phyloP scores from a whole-genome alignment of 2,797 vertebrate genomes.

The Alexandromys oeconomus region DNA sequence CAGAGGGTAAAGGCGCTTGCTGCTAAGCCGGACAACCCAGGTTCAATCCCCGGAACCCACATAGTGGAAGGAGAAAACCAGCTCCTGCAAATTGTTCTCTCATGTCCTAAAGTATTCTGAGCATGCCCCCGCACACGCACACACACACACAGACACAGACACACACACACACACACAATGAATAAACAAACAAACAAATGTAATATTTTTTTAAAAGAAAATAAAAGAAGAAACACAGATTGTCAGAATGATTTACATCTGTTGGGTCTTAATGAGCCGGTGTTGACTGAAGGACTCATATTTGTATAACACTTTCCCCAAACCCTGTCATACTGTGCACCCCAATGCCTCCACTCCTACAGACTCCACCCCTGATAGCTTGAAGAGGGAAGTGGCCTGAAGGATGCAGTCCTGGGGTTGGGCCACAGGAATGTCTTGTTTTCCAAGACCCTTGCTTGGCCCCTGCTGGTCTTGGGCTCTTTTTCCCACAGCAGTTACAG shows the following conservation, averaged over 20 bases:
- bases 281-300: slow-evolving; percentile 31
- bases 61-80: neutral
- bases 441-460: neutral
- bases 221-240: neutral
- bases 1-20: neutral
- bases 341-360: too few species aligned
- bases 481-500: neutral
- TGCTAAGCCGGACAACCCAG: neutral
- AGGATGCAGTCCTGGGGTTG: neutral
- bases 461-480: neutral
- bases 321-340: neutral
- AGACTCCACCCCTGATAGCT: neutral
- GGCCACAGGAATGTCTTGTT: neutral
- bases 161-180: neutral
- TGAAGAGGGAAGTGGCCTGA: neutral
- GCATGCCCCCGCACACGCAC: accelerated
- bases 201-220: neutral
- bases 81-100: neutral
- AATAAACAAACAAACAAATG: neutral
- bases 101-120: neutral
- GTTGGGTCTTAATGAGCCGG: neutral
- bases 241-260: slow-evolving; percentile 32
- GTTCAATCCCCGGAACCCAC: neutral
- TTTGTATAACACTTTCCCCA: slow-evolving; percentile 58
- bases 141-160: neutral